Evolutionary conservation across 2,888 invertebrate genomes (phyloP).

Genomic region (Cephus rjabovi): DNA sequence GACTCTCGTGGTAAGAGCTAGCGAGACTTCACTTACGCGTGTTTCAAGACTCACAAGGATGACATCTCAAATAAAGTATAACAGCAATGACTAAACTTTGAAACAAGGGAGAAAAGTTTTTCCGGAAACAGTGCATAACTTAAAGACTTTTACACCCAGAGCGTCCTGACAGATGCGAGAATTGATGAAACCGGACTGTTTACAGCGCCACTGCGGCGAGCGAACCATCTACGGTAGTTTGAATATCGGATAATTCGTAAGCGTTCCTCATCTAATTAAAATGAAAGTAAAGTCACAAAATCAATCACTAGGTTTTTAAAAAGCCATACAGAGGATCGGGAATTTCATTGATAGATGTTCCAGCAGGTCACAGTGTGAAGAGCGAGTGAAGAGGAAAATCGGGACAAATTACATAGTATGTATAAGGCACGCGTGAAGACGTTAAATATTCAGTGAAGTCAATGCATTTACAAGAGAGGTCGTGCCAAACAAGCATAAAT

Average conservation of each 20-base stretch:
- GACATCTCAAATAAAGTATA: background rate
- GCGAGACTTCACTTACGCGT: background rate
- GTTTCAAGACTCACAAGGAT: background rate
- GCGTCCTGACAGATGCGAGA: too few species aligned
- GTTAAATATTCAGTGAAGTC: background rate
- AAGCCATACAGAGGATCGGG: slow-evolving; percentile 33
- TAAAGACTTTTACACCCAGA: too few species aligned
- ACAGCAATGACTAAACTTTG: background rate
- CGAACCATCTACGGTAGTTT: background rate
- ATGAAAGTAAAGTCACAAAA: background rate
- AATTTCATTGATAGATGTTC: slow-evolving; percentile 42
- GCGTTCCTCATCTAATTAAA: background rate
- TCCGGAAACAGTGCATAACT: too few species aligned
- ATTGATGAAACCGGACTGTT: too few species aligned
- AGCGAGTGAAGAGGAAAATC: background rate
- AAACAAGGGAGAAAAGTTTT: background rate
- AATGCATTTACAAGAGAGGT: slow-evolving; percentile 24
- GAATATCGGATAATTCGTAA: background rate
- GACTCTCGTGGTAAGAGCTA: background rate
- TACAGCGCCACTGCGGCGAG: too few species aligned
- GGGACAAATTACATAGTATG: background rate
- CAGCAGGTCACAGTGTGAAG: slow-evolving; percentile 50
- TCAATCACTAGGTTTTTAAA: slow-evolving; percentile 32
- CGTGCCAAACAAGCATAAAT: slow-evolving; percentile 40
- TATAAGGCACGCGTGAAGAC: background rate